phyloP scores from a whole-genome alignment of 2,888 invertebrate genomes.

The Euproctis similis region DNA sequence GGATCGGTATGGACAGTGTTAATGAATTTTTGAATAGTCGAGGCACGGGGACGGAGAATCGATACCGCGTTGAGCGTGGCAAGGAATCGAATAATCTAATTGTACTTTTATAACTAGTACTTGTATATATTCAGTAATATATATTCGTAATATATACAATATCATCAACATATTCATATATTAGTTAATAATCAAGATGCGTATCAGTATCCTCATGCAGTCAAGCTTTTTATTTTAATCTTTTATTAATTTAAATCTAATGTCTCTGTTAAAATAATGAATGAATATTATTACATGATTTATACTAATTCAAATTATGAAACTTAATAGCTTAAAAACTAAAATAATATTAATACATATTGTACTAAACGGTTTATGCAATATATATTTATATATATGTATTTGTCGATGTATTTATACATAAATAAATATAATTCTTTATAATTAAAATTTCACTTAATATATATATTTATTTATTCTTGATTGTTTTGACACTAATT shows the following conservation, averaged over 20 bases:
- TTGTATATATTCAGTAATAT: too few relatives aligned
- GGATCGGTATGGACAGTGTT: slow-evolving; percentile 54
- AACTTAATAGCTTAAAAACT: slow-evolving; percentile 27
- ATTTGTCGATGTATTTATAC: slow-evolving; percentile 25
- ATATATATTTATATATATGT: slow-evolving; percentile 14
- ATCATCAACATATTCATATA: too few relatives aligned
- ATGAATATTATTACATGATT: background rate
- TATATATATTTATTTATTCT: slow-evolving; percentile 21
- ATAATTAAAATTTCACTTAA: too few relatives aligned
- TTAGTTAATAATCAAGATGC: too few relatives aligned
- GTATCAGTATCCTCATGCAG: too few relatives aligned
- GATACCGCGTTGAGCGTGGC: slow-evolving; percentile 49
- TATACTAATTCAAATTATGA: slow-evolving; percentile 15
- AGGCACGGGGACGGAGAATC: slow-evolving; percentile 69
- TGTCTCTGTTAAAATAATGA: too few relatives aligned
- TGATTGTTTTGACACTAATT: slow-evolving; percentile 20
- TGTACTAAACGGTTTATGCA: slow-evolving; percentile 34
- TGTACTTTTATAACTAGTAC: slow-evolving; percentile 12
- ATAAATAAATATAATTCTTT: slow-evolving; percentile 19
- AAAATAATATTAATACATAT: slow-evolving; percentile 37
- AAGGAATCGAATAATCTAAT: slow-evolving; percentile 39
- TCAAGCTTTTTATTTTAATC: too few relatives aligned
- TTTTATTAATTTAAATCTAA: too few relatives aligned
- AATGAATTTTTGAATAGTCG: slow-evolving; percentile 68
- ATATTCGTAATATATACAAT: too few relatives aligned